Evolutionary conservation across 2,113 vertebrate species (phyloP).

Genomic region (Leptocoma aspasia): DNA sequence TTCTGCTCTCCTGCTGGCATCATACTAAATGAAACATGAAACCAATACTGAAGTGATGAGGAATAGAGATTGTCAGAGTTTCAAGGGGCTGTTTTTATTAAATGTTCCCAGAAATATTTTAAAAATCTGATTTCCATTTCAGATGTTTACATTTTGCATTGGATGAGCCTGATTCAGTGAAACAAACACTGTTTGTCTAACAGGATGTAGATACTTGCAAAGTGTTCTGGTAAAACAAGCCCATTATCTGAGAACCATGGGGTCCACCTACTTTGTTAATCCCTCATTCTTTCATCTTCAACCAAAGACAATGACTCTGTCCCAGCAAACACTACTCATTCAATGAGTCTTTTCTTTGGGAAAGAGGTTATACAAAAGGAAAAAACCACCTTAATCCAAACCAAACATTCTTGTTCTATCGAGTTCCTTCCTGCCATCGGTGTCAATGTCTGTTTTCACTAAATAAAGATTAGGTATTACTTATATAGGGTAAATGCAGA

Average conservation of each 20-base stretch:
- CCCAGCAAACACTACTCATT: not conserved
- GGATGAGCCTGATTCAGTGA: not conserved
- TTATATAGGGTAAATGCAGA: not conserved
- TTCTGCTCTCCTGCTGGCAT: not conserved
- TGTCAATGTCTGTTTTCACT: not conserved
- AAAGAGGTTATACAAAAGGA: not conserved
- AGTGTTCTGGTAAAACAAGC: not conserved
- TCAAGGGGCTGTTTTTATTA: not conserved
- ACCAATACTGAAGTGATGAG: not conserved
- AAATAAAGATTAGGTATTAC: not conserved
- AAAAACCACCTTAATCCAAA: not conserved
- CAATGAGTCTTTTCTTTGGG: not conserved
- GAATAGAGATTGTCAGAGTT: not conserved
- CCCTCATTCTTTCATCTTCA: not conserved
- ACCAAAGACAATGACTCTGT: not conserved
- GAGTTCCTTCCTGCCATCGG: not conserved
- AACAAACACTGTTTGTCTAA: not conserved
- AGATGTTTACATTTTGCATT: not conserved
- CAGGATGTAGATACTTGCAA: not conserved
- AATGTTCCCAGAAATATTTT: not conserved
- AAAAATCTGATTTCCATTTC: not conserved
- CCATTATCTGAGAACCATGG: not conserved
- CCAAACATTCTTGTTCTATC: not conserved
- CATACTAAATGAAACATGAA: not conserved
- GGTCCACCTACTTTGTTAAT: not conserved